Percentiles rank a stretch among this genome's conserved stretches.
Evolutionary conservation across 2,888 invertebrate species (phyloP).

Genomic region (Diabrotica balteata): DNA sequence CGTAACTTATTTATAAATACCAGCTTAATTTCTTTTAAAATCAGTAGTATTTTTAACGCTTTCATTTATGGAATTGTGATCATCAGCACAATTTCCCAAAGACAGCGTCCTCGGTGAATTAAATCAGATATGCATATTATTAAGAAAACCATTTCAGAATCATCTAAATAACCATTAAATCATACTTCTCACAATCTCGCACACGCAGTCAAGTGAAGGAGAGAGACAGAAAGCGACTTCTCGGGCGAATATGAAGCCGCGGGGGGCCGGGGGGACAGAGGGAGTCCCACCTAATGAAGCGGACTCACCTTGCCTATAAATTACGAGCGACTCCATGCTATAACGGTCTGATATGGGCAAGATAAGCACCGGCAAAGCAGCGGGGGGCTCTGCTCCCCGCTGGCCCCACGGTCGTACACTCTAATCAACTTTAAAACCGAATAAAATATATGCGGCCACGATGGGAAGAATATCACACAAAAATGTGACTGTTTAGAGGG

Average conservation of each 20-base stretch:
- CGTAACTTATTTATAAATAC: no score
- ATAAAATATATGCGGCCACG: slow-evolving; percentile 56
- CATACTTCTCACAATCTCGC: slow-evolving; percentile 28
- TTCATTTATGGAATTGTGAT: neutral
- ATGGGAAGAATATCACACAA: slow-evolving; percentile 40
- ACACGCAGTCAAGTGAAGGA: slow-evolving; percentile 23
- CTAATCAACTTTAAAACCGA: slow-evolving; percentile 62
- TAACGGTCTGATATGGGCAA: slow-evolving; percentile 62
- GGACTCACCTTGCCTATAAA: slow-evolving; percentile 62
- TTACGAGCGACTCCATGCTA: slow-evolving; percentile 61
- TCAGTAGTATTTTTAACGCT: no score
- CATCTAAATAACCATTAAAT: slow-evolving; percentile 27
- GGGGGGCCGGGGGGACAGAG: slow-evolving; percentile 41
- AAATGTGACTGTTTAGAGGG: slow-evolving; percentile 6
- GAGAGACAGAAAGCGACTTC: slow-evolving; percentile 25
- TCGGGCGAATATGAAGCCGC: slow-evolving; percentile 42
- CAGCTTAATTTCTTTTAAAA: no score
- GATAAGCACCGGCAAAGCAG: slow-evolving; percentile 61
- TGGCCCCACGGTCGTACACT: slow-evolving; percentile 57
- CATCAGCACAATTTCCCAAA: slow-evolving; percentile 5
- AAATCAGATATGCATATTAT: slow-evolving; percentile 16
- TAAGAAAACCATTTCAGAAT: slow-evolving; percentile 19
- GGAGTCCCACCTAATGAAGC: slow-evolving; percentile 60
- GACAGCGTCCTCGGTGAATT: slow-evolving; percentile 9
- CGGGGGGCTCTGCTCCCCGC: slow-evolving; percentile 59